Evolutionary conservation across 2,888 invertebrate species (phyloP).

Genomic region (Melipona beecheii): DNA sequence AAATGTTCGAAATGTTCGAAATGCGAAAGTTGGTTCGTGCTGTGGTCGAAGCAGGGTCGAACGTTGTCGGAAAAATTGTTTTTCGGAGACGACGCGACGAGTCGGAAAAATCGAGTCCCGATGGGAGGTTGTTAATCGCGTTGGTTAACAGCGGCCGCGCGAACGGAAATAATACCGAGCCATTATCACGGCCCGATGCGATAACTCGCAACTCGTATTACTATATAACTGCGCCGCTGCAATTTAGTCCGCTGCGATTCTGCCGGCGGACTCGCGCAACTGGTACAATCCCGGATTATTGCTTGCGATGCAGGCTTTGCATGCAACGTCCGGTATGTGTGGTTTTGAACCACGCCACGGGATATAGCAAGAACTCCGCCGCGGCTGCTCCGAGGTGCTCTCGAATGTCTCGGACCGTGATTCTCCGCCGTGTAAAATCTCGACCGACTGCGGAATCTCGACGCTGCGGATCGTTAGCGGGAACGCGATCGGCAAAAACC

Average conservation of each 20-base stretch:
- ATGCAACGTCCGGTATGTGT: constrained; percentile 56
- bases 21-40: too few species aligned
- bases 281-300: constrained; percentile 67
- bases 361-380: constrained; percentile 52
- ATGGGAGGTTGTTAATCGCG: constrained; percentile 18
- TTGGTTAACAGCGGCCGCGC: constrained; percentile 16
- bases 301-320: constrained; percentile 63
- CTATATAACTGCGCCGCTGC: constrained; percentile 31
- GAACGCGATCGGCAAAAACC: constrained; percentile 1
- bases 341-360: constrained; percentile 42
- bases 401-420: constrained; percentile 31
- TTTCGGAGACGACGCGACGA: background rate
- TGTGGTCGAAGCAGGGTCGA: background rate
- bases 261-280: constrained; percentile 55
- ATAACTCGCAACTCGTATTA: constrained; percentile 35
- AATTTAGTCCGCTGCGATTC: constrained; percentile 50
- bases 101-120: constrained; percentile 5
- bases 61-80: background rate
- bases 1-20: too few species aligned
- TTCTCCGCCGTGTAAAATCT: constrained; percentile 38
- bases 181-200: constrained; percentile 48
- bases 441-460: background rate
- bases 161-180: constrained; percentile 38
- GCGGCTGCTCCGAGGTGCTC: constrained; percentile 7
- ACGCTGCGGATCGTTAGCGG: constrained; percentile 6